Base-by-base conservation (phyloP, 2,113 vertebrate genomes). In the Leucosticte australis region DNA sequence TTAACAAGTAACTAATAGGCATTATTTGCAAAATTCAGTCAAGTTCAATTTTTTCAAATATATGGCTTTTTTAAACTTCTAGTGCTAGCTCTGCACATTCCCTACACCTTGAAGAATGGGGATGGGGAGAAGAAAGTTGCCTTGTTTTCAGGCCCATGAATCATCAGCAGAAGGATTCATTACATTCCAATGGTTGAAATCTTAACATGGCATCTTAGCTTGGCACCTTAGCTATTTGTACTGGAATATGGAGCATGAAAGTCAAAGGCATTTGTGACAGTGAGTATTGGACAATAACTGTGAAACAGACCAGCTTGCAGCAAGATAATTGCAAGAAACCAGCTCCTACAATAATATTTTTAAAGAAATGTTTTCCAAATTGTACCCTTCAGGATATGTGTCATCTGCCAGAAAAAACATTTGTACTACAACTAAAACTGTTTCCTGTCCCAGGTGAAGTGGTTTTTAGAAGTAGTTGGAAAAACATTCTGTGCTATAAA, bases 391-490 rank as follows among this genome's bases (percentile, higher is more conserved):
- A 83, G 85, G 50, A n/a, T 73, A 62, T 50, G 39, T 94, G 69
- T 70, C 57, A 62, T 89, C 89, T 91, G 93, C 87, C 93, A 95
- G 94, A 31, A 82, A 88, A 96, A 95, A 92, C 87, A 94, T 95
- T 95, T 86, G 46, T 63, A 80, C 57, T 91, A 75, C 82, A 95
- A 60, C 83, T 95, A 88, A 60, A 86, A 73, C 55, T 49, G 53
- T 85, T 95, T 93, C 90, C 83, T 91, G 42, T 94, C 84, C 56
- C 93, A 93, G 96, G 95, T 95, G 83, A 95, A 90, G 80, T 87
- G 75, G 53, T 69, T 94, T 93, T 96, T 69, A 64, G 83, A 96
- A 94, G 83, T 89, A 82, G 68, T 52, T 91, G 79, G 78, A 76
- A 95, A 97, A 95, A 95, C 73, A 89, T 91, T 77, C 88, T 94